A percentile compares a stretch with the other conserved stretches of the same genome.
Conservation (phyloP, 1,140 invertebrate genomes). For the Dreissena rostriformis region DNA sequence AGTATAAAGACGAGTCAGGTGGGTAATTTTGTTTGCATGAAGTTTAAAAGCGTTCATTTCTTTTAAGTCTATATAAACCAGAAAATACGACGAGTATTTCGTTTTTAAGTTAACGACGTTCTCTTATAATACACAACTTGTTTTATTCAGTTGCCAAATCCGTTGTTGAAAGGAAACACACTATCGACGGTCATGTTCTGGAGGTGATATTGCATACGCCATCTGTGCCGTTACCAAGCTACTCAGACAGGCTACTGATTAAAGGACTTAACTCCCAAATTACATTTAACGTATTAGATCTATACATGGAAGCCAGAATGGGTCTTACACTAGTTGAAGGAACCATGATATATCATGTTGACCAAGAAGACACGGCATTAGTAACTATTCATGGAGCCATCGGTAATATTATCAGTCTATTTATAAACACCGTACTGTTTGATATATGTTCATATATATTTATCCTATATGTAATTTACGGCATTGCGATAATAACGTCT, state of each 20-base stretch:
- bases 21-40: neutral
- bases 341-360: constrained; percentile 25
- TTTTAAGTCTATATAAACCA: neutral
- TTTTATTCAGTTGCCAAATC: constrained; percentile 25
- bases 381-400: neutral
- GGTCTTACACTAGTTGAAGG: neutral
- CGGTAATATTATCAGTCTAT: neutral
- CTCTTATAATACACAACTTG: constrained; percentile 5
- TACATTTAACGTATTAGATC: neutral
- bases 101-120: neutral
- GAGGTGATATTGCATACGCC: neutral
- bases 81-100: neutral
- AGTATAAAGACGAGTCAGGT: constrained; percentile 12
- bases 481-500: neutral
- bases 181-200: neutral
- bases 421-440: neutral
- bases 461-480: neutral
- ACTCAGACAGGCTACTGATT: constrained; percentile 9
- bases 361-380: constrained; percentile 12
- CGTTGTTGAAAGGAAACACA: neutral
- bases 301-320: constrained; percentile 5
- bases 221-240: constrained; percentile 2
- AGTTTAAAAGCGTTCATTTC: neutral
- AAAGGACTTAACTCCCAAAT: constrained; percentile 15
- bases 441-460: neutral